Conservation (phyloP, 1,140 invertebrate species). For the Protaetia brevitarsis region DNA sequence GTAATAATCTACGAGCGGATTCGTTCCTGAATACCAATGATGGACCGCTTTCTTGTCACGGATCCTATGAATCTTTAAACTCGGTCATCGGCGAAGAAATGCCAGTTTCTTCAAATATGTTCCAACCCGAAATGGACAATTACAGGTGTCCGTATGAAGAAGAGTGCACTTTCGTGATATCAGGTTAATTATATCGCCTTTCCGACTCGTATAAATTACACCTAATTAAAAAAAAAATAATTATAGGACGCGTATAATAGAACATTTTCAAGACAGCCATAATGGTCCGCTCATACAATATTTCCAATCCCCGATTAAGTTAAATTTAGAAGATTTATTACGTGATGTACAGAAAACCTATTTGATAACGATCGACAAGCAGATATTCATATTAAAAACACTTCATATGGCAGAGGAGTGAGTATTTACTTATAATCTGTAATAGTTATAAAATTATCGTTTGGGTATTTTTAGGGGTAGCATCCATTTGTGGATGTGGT, state of each 20-base stretch:
- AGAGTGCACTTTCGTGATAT: not conserved
- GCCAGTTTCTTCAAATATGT: slow-evolving; percentile 25
- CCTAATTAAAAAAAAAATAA: not conserved
- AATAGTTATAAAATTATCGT: not conserved
- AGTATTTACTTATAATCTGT: not conserved
- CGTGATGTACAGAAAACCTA: not conserved
- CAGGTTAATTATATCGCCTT: slow-evolving; percentile 22
- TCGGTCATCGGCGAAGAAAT: slow-evolving; percentile 25
- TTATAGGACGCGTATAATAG: slow-evolving; percentile 26
- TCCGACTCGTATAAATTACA: not conserved
- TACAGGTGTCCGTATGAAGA: slow-evolving; percentile 32
- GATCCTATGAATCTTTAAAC: slow-evolving; percentile 41
- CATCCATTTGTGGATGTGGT: not conserved
- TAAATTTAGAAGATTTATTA: slow-evolving; percentile 25
- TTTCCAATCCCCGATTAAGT: slow-evolving; percentile 32
- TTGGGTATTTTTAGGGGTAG: not conserved
- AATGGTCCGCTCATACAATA: slow-evolving; percentile 43
- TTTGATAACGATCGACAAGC: not conserved
- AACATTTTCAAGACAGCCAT: slow-evolving; percentile 41
- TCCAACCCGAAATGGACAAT: not conserved
- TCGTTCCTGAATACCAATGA: slow-evolving; percentile 17
- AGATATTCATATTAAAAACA: not conserved
- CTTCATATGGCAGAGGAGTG: not conserved
- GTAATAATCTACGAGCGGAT: slow-evolving; percentile 29
- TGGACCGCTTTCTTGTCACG: slow-evolving; percentile 36